phyloP scores from a whole-genome alignment of 2,797 vertebrate species.

The Mallotus villosus region DNA sequence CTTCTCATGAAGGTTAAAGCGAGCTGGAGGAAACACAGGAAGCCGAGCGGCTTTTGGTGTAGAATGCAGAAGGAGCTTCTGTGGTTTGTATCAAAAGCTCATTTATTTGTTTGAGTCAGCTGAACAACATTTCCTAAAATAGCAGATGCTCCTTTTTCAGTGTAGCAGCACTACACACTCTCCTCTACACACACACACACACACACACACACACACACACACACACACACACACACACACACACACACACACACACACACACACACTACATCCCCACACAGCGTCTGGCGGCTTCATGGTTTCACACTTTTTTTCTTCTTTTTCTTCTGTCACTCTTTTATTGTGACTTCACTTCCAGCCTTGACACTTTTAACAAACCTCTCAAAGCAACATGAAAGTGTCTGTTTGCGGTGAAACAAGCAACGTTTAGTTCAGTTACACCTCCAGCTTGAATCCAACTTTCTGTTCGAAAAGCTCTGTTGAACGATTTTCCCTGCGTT shows the following conservation, averaged over 20 bases:
- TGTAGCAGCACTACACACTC: too few species aligned
- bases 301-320: constrained; percentile 45
- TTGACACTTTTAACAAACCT: constrained; percentile 48
- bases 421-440: constrained; percentile 53
- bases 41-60: constrained; percentile 76
- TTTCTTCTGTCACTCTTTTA: constrained; percentile 56
- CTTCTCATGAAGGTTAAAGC: constrained; percentile 69
- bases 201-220: too few species aligned
- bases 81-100: constrained; percentile 83
- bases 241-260: too few species aligned
- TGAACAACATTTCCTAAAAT: constrained; percentile 82
- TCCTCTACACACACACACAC: too few species aligned
- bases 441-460: constrained; percentile 53
- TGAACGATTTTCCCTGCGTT: too few species aligned
- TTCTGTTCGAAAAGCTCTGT: constrained; percentile 10
- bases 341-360: constrained; percentile 66
- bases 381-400: constrained; percentile 55
- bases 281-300: constrained; percentile 58
- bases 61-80: constrained; percentile 80
- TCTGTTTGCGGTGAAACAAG: constrained; percentile 54
- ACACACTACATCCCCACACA: too few species aligned
- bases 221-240: too few species aligned
- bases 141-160: constrained; percentile 66
- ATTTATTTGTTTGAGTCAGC: constrained; percentile 84
- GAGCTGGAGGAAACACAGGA: constrained; percentile 76